A percentile compares a stretch with the other conserved stretches of the same genome.
These are phyloP conservation scores for Melinaea menophilus DNA, from an alignment of 2,888 invertebrate species.

Conservation along the genomic window DNA sequence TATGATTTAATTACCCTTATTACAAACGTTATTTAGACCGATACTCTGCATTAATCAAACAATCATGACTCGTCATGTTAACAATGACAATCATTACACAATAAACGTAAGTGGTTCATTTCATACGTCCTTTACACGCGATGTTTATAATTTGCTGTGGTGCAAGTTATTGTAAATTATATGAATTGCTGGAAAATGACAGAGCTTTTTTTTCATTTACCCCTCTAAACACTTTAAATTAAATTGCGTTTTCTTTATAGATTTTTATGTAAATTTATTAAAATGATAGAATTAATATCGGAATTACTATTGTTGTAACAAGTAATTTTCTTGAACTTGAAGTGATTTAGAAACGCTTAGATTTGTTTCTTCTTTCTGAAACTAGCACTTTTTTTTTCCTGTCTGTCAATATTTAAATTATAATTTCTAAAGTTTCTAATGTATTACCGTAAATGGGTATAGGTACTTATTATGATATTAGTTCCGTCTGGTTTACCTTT, in stretches of 20 bases:
- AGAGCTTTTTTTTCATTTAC: neutral
- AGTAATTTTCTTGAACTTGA: too few relatives aligned
- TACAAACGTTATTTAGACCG: neutral
- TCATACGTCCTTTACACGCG: slow-evolving; percentile 6
- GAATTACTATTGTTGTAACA: too few relatives aligned
- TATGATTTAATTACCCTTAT: too few relatives aligned
- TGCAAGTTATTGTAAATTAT: neutral
- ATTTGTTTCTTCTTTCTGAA: too few relatives aligned
- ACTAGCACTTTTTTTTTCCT: too few relatives aligned
- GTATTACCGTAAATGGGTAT: too few relatives aligned
- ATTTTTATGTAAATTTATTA: neutral
- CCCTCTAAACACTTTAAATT: neutral
- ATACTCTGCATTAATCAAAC: neutral
- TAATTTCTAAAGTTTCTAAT: too few relatives aligned
- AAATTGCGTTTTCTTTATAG: neutral
- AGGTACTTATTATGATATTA: too few relatives aligned
- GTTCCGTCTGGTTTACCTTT: too few relatives aligned
- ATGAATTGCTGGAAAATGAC: neutral
- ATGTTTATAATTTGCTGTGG: slow-evolving; percentile 1
- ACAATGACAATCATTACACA: slow-evolving; percentile 7
- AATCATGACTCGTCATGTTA: slow-evolving; percentile 1
- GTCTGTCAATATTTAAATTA: too few relatives aligned
- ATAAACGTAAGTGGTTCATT: slow-evolving; percentile 3
- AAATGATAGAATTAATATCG: too few relatives aligned
- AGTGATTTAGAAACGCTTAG: too few relatives aligned